Evolutionary conservation across 2,888 invertebrate species (phyloP), one percentile per base, ranked within the genome.

Genomic region (Catocala fraxini): DNA sequence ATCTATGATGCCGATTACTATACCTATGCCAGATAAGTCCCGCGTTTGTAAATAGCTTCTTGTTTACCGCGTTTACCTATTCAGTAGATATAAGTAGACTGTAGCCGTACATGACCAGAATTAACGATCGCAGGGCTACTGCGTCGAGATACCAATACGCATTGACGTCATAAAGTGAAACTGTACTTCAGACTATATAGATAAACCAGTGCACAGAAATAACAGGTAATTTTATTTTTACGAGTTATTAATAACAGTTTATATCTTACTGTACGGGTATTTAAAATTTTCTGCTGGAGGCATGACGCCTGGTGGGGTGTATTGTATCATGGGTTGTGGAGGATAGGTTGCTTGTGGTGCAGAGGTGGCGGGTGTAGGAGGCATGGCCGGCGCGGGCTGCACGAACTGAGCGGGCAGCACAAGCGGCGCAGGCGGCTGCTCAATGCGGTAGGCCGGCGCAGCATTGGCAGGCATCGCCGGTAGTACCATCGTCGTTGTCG

Each of bases 231-330:
- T 46, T 55, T 55, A 51, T 39, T 58, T 12, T 51, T 25, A 46
- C 35, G 13, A 56, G 39, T 43, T 5, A 25, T 34, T 58, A 47
- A n/a, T 33, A 25, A 51, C 11, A 55, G 55, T 56, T 41, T 12
- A n/a, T 63, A 51, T 64, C 73, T 75, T 73, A 73, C 76, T 60
- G 63, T 75, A 69, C 47, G 64, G 73, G 59, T 64, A 63, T 63
- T 67, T 74, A 64, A 60, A 59, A 51, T 52, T 60, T 63, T 61
- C 65, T 63, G 43, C 65, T 35, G 49, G 34, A 12, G 51, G 59
- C 54, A 53, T 49, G 46, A 47, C 59, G 12, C 42, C 33, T 13
- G 34, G 62, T 11, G 62, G 39, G 5, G 34, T 11, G 25, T 41
- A 25, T 48, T 53, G 41, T 15, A 33, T 10, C 7, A 33, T 33